phyloP scores from a whole-genome alignment of 2,797 vertebrate genomes.

The Bryconaethiops microstoma region DNA sequence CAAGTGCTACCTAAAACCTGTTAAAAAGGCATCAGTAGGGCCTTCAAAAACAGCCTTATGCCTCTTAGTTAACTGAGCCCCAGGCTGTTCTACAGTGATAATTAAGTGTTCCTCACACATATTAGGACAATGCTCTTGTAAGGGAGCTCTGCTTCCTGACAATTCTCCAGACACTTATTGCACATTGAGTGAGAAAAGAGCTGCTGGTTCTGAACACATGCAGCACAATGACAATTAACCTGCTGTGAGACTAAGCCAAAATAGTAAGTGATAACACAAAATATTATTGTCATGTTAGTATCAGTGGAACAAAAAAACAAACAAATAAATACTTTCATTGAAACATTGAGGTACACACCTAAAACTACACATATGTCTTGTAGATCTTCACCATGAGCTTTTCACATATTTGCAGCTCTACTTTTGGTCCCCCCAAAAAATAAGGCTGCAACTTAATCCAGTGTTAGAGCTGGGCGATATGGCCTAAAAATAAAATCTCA shows the following conservation, averaged over 20 bases:
- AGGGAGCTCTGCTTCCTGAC: slow-evolving; percentile 9
- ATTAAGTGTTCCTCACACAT: slow-evolving; percentile 35
- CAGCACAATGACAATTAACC: slow-evolving; percentile 13
- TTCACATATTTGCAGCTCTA: background rate
- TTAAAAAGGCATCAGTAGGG: background rate
- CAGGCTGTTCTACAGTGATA: slow-evolving; percentile 33
- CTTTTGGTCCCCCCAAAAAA: no score
- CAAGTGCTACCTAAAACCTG: background rate
- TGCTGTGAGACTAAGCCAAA: background rate
- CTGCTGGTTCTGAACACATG: background rate
- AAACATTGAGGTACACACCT: background rate
- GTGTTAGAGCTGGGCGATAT: no score
- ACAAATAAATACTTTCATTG: background rate
- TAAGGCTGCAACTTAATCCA: no score
- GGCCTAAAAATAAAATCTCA: no score
- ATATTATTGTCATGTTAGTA: background rate
- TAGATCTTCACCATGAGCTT: background rate
- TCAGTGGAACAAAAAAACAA: background rate
- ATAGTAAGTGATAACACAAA: background rate
- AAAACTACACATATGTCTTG: background rate
- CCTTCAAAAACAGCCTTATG: background rate
- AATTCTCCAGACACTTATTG: slow-evolving; percentile 16
- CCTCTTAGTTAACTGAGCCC: slow-evolving; percentile 17
- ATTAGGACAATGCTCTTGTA: slow-evolving; percentile 25
- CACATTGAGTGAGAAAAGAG: slow-evolving; percentile 6